Evolutionary conservation across 2,113 vertebrate genomes (phyloP), one percentile per base, ranked within the genome.

Genomic region (Trinectes maculatus): DNA sequence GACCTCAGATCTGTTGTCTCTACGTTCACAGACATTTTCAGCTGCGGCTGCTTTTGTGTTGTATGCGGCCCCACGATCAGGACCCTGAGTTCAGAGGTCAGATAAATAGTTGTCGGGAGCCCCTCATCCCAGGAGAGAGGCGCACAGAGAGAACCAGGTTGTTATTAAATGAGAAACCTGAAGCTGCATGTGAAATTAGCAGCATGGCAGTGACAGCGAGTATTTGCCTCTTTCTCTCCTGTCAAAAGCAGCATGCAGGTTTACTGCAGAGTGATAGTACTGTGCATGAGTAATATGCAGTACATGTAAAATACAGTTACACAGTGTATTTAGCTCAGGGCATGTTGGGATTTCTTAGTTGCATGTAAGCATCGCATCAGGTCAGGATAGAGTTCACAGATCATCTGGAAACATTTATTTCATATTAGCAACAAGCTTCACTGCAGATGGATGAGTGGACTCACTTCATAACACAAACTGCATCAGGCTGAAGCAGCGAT

Each of bases 61-160:
- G 29, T 31, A 31, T 31, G 29, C 29, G 66, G 81, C 61, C 66
- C 58, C 74, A 67, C 11, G 11, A 67, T 74, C 59, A 61, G 59
- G 71, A 51, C 64, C 44, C 40, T 18, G 26, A 79, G 88, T 13
- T 87, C 84, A 81, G 53, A 82, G 82, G 83, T 84, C 83, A 85
- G 79, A 85, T 60, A 88, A 88, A 88, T 86, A 83, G 83, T 83
- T 88, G 73, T 85, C 57, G 49, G 72, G 63, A 53, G 66, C 43
- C 60, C 74, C 69, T 70, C 58, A n/a, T 86, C 86, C 76, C 82
- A 34, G 34, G 82, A 79, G 60, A 61, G 42, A 18, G 10, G 51
- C 31, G n/a, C n/a, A 57, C 53, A 64, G 60, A 54, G 34, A 25
- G 25, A 71, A 46, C 16, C 29, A 4, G 43, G 25, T 64, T 70